Evolutionary conservation across 2,113 vertebrate genomes (phyloP).

Genomic region (Psophia crepitans): DNA sequence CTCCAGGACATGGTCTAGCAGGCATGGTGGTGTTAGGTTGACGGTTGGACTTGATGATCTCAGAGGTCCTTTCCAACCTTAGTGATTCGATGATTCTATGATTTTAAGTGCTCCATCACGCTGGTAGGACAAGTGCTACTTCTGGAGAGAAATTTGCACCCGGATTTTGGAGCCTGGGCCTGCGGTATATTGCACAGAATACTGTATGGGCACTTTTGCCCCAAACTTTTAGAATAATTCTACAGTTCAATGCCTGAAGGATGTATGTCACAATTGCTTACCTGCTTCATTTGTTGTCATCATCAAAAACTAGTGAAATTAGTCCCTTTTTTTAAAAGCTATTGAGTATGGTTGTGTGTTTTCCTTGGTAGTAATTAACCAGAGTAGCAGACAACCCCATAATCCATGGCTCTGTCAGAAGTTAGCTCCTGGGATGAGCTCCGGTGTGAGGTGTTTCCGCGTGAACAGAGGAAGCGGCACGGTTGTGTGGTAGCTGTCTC

Average conservation of each 20-base stretch:
- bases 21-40: no score
- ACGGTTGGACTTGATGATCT: no score
- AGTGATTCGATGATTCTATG: no score
- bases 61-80: no score
- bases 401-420: background rate
- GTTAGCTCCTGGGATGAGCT: background rate
- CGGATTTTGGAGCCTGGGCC: background rate
- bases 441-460: background rate
- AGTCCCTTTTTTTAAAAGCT: background rate
- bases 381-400: background rate
- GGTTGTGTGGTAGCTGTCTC: background rate
- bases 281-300: background rate
- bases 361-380: background rate
- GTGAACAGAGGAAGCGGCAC: background rate
- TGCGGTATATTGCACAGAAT: background rate
- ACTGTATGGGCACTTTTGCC: background rate
- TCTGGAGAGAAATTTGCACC: background rate
- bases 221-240: background rate
- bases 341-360: background rate
- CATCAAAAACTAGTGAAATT: background rate
- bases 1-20: no score
- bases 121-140: background rate
- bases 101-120: accelerated
- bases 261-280: background rate
- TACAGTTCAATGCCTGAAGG: background rate